Evolutionary conservation across 2,888 invertebrate species (phyloP).

Genomic region (Abrostola triplasia): DNA sequence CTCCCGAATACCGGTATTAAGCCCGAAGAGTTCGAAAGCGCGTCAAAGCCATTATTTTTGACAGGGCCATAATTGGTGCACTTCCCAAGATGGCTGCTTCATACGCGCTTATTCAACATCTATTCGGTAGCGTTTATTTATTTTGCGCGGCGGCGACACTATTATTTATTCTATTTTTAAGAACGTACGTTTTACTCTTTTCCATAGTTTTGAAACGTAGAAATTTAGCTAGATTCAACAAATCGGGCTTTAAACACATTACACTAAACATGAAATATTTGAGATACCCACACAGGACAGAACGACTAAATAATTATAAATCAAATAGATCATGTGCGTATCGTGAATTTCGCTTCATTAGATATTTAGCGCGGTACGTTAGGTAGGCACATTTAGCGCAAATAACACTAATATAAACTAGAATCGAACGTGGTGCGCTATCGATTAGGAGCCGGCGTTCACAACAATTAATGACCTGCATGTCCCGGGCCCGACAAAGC

Average conservation of each 20-base stretch:
- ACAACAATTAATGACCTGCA: conserved; percentile 89
- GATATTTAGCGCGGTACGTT: conserved; percentile 63
- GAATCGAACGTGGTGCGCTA: conserved; percentile 87
- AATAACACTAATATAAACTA: conserved; percentile 89
- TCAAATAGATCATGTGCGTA: conserved; percentile 41
- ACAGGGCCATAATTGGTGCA: conserved; percentile 69
- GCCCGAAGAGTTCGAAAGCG: conserved; percentile 39
- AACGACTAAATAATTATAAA: conserved; percentile 47
- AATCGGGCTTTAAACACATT: too few relatives aligned
- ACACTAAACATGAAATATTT: conserved; percentile 15
- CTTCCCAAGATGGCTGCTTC: conserved; percentile 59
- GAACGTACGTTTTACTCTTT: neutral
- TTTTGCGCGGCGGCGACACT: conserved; percentile 21
- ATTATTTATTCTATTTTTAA: conserved; percentile 5
- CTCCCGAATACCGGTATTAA: conserved; percentile 21
- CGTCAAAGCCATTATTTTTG: conserved; percentile 62
- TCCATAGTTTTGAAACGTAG: neutral
- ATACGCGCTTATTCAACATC: conserved; percentile 53
- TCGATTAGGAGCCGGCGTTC: conserved; percentile 87
- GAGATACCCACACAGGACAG: conserved; percentile 21
- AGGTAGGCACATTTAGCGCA: conserved; percentile 77
- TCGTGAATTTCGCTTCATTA: conserved; percentile 54
- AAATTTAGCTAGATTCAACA: neutral
- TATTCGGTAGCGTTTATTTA: conserved; percentile 45
- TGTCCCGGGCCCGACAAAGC: conserved; percentile 87